Evolutionary conservation across 2,797 vertebrate genomes (phyloP).

Genomic region (Florisuga fusca): DNA sequence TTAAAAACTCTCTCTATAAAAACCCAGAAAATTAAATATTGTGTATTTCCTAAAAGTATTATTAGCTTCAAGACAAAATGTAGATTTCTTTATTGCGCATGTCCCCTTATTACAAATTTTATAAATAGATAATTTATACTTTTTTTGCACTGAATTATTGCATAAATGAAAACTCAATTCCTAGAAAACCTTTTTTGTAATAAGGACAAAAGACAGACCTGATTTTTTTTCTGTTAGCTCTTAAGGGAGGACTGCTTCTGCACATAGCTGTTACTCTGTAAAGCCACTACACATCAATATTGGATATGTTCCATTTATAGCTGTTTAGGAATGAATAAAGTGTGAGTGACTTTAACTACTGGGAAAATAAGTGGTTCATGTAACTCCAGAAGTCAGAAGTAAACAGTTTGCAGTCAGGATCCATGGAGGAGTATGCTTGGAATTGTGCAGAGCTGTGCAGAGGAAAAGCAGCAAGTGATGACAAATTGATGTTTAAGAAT

Average conservation of each 20-base stretch:
- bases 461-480: slow-evolving; percentile 37
- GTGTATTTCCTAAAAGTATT: background rate
- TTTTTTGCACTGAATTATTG: background rate
- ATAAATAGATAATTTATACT: background rate
- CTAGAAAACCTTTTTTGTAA: background rate
- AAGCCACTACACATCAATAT: background rate
- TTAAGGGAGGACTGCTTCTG: background rate
- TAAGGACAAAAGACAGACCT: background rate
- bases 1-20: background rate
- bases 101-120: background rate
- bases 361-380: slow-evolving; percentile 12
- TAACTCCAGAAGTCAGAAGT: background rate
- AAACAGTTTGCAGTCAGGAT: slow-evolving; percentile 34
- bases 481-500: slow-evolving; percentile 66
- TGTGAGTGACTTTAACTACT: background rate
- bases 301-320: slow-evolving; percentile 10
- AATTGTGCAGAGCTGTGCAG: background rate
- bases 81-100: background rate
- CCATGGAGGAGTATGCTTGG: background rate
- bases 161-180: background rate
- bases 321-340: background rate
- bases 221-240: background rate
- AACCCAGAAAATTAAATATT: background rate
- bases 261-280: background rate
- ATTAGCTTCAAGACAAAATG: background rate